Evolutionary conservation across 2,888 invertebrate species (phyloP), one percentile per base, ranked within the genome.

Genomic region (Tineola bisselliella): DNA sequence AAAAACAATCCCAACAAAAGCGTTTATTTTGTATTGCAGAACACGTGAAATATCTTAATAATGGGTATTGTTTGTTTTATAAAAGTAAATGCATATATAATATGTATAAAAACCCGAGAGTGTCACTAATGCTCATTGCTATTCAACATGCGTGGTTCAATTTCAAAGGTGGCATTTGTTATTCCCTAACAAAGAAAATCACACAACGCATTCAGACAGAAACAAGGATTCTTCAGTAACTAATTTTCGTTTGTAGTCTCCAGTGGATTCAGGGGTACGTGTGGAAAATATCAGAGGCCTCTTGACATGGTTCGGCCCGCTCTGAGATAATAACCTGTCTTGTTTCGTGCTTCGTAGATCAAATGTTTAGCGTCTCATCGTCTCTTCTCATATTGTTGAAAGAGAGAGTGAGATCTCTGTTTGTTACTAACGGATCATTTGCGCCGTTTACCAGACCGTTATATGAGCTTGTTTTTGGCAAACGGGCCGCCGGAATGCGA

Each of bases 221-320:
- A 84, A 83, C 82, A 84, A 81, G 79, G 74, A 81, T 79, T 79
- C 76, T 78, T 74, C 80, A 79, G 81, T 84, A 86, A 86, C 87
- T 86, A 87, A 86, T 87, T 87, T 87, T 86, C 83, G 81, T 75
- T 80, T 73, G 72, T 69, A 77, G 79, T 84, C 87, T 87, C 87
- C 66, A 68, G 87, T 74, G 87, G 76, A 83, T 84, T 81, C 75
- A 74, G 74, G 79, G 72, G 81, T 75, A 87, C 87, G 87, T 84
- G 87, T 84, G 78, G 81, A 84, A 84, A 86, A 86, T 87, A 84
- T 84, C 81, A 74, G 77, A 79, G 76, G 75, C 74, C 75, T 75
- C 74, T 71, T 76, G 75, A 78, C 81, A 77, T 80, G 77, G 81
- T 81, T 76, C 69, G 76, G 75, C 74, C 77, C 69, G 76, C 75